A percentile compares a stretch with the other conserved stretches of the same genome.
Conservation (phyloP, 2,888 invertebrate genomes). For the Anorthoa munda region DNA sequence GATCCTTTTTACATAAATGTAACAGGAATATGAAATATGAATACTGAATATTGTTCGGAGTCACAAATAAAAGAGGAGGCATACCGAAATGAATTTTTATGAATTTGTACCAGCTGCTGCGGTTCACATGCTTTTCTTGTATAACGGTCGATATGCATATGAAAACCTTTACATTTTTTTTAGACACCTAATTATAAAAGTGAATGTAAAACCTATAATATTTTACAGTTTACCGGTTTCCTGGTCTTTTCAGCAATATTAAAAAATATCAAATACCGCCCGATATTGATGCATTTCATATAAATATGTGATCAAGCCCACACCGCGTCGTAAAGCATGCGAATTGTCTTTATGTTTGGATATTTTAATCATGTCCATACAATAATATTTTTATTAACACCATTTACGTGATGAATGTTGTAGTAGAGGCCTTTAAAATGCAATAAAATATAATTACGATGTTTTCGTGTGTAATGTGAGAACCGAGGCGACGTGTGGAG, state of each 20-base stretch:
- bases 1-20: conserved; percentile 59
- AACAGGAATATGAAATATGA: conserved; percentile 66
- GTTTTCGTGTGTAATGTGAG: conserved; percentile 49
- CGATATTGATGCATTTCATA: conserved; percentile 71
- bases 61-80: conserved; percentile 47
- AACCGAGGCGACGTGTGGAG: conserved; percentile 35
- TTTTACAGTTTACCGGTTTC: conserved; percentile 21
- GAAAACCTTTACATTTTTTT: conserved; percentile 6
- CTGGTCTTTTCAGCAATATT: conserved; percentile 54
- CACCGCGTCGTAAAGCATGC: conserved; percentile 67
- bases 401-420: conserved; percentile 67
- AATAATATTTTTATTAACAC: conserved; percentile 66
- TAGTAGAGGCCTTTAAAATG: conserved; percentile 39
- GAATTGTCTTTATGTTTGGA: conserved; percentile 72
- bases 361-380: conserved; percentile 65
- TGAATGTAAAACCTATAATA: conserved; percentile 5
- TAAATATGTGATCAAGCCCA: conserved; percentile 73
- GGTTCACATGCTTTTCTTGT: conserved; percentile 38
- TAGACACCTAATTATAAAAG: conserved; percentile 16
- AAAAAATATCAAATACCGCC: conserved; percentile 34
- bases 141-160: conserved; percentile 24
- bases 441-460: conserved; percentile 45
- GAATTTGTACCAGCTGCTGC: conserved; percentile 60
- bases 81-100: conserved; percentile 56
- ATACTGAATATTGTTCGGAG: conserved; percentile 53